Evolutionary conservation across 2,797 vertebrate genomes (phyloP).

Genomic region (Lepilemur ruficaudatus): DNA sequence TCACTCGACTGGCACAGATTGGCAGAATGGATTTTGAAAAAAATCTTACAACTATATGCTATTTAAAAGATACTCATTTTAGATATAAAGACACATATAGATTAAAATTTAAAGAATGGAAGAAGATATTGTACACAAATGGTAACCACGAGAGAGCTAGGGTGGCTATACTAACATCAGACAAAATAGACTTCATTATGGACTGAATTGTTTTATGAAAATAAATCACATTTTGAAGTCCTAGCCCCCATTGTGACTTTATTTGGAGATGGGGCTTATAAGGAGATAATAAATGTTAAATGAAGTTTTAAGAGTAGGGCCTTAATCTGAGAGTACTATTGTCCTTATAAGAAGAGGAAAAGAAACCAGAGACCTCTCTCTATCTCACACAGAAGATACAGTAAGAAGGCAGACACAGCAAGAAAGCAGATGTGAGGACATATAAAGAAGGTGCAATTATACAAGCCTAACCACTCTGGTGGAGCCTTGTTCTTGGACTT

Average conservation of each 20-base stretch:
- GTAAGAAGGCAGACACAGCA: not conserved
- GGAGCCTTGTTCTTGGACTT: not conserved
- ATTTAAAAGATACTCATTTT: too few relatives aligned
- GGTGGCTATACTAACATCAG: not conserved
- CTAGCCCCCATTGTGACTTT: not conserved
- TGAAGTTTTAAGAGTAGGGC: too few relatives aligned
- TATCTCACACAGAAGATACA: not conserved
- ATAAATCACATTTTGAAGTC: not conserved
- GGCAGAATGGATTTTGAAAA: not conserved
- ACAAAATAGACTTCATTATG: not conserved
- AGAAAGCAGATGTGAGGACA: not conserved
- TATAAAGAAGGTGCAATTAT: not conserved
- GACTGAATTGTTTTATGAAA: not conserved
- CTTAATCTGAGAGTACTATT: not conserved
- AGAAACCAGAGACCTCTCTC: not conserved
- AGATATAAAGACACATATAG: too few relatives aligned
- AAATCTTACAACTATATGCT: too few relatives aligned
- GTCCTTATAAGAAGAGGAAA: not conserved
- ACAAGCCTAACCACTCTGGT: not conserved
- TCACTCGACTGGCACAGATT: not conserved
- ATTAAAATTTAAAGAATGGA: too few relatives aligned
- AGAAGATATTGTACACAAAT: too few relatives aligned
- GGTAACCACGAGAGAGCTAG: too few relatives aligned
- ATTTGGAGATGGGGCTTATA: too few relatives aligned
- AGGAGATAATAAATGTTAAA: too few relatives aligned